A percentile compares a stretch with the other conserved stretches of the same genome.
These are phyloP conservation scores for Gorilla gorilla DNA, from an alignment of 2,113 vertebrate genomes.

Conservation along the genomic window DNA sequence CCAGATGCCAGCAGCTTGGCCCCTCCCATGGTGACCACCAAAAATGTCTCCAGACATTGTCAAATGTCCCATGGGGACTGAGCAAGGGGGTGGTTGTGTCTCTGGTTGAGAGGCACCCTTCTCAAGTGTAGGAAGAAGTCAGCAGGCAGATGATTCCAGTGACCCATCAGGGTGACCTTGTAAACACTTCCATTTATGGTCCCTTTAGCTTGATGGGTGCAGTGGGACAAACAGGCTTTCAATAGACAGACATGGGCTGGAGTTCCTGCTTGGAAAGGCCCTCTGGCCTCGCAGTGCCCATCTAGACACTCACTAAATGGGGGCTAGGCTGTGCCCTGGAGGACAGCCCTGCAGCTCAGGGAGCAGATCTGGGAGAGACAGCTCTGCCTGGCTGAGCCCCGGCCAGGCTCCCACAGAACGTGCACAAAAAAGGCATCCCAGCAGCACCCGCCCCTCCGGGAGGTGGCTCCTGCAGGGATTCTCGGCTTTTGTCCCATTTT, in stretches of 20 bases:
- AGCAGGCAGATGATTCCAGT: background rate
- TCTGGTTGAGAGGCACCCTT: background rate
- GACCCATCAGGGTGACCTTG: background rate
- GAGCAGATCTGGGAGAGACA: background rate
- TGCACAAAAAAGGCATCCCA: background rate
- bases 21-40: no score
- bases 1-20: background rate
- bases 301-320: accelerated
- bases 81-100: accelerated
- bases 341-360: accelerated
- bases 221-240: background rate
- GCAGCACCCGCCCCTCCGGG: accelerated
- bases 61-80: background rate
- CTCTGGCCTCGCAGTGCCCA: accelerated
- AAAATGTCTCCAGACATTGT: background rate
- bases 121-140: background rate
- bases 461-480: background rate
- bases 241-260: accelerated
- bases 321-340: accelerated
- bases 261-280: background rate
- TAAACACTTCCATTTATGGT: background rate
- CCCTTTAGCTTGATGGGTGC: accelerated
- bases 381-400: background rate
- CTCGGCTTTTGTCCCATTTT: background rate
- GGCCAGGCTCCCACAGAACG: background rate